These are phyloP conservation scores for Bovichtus diacanthus DNA, from an alignment of 2,797 vertebrate genomes.

Conservation along the genomic window DNA sequence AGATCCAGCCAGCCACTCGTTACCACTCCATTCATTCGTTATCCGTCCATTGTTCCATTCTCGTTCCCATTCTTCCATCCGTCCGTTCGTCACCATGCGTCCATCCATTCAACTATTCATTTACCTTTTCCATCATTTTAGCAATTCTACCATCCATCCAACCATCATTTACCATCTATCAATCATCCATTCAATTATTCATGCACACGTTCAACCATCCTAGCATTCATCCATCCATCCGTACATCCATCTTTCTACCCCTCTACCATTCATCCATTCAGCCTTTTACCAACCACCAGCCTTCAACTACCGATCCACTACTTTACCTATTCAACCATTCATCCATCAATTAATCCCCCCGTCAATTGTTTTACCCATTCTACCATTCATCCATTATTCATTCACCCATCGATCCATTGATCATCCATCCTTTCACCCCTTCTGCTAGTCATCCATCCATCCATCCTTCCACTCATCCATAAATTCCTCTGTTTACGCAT, in stretches of 20 bases:
- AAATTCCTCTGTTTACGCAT: neutral
- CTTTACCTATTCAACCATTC: neutral
- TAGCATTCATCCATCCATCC: neutral
- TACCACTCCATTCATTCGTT: neutral
- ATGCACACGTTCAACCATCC: neutral
- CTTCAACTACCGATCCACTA: neutral
- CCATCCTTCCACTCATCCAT: no score
- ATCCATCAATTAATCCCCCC: neutral
- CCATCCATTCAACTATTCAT: neutral
- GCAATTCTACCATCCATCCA: neutral
- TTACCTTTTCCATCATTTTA: neutral
- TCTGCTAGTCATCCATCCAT: neutral
- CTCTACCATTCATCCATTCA: neutral
- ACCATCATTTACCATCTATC: neutral
- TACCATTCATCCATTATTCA: neutral
- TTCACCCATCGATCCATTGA: neutral
- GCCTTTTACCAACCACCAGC: no score
- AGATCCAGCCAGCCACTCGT: neutral
- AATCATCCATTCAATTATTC: neutral
- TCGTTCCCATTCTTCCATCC: neutral
- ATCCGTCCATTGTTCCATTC: neutral
- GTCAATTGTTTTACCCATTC: neutral
- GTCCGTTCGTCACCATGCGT: neutral
- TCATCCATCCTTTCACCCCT: no score
- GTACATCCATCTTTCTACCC: no score